These are phyloP conservation scores for Ormyrus nitidulus DNA, from an alignment of 2,888 invertebrate species.

Conservation along the genomic window DNA sequence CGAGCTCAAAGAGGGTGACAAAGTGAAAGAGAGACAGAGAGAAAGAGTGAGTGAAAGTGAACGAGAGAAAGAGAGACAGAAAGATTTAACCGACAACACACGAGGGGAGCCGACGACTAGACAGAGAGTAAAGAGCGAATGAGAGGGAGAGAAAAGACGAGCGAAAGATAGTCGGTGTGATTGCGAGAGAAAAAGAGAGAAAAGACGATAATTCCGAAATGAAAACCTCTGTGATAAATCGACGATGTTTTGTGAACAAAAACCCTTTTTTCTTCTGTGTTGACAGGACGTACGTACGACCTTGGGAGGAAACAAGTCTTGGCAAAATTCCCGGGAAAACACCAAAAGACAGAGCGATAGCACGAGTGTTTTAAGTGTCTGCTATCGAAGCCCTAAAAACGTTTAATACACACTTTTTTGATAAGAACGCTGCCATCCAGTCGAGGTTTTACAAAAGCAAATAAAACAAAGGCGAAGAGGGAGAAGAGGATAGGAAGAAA, in stretches of 20 bases:
- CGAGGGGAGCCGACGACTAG: slow-evolving; percentile 50
- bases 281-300: slow-evolving; percentile 44
- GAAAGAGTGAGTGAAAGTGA: slow-evolving; percentile 39
- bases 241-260: slow-evolving; percentile 10
- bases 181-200: slow-evolving; percentile 50
- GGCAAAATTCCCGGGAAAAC: not conserved
- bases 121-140: slow-evolving; percentile 55
- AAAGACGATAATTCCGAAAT: slow-evolving; percentile 68
- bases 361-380: slow-evolving; percentile 62
- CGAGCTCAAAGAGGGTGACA: slow-evolving; percentile 60
- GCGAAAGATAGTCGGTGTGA: no score
- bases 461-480: slow-evolving; percentile 19
- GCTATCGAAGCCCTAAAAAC: slow-evolving; percentile 65
- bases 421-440: slow-evolving; percentile 73
- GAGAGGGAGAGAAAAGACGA: slow-evolving; percentile 48
- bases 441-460: slow-evolving; percentile 46
- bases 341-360: not conserved
- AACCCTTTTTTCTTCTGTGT: slow-evolving; percentile 41
- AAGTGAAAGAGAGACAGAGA: slow-evolving; percentile 53
- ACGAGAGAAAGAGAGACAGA: slow-evolving; percentile 49
- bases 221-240: slow-evolving; percentile 73
- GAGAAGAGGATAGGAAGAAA: slow-evolving; percentile 55
- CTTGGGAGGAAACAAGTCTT: slow-evolving; percentile 1
- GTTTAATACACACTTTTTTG: slow-evolving; percentile 66
- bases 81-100: not conserved